These are phyloP conservation scores for Cotesia typhae DNA, from an alignment of 1,140 invertebrate species.

Conservation along the genomic window DNA sequence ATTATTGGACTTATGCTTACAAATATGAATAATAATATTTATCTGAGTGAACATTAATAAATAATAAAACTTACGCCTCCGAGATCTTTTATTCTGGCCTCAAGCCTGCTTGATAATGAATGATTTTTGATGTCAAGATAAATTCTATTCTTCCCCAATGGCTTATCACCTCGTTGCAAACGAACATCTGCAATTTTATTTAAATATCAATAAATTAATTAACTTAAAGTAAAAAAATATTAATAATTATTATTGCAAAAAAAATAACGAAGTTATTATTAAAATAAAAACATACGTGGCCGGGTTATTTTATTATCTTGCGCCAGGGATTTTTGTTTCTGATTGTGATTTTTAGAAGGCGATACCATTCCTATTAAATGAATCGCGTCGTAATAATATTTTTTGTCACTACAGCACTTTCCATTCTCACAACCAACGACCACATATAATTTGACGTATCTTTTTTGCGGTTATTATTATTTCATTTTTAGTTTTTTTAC, in stretches of 20 bases:
- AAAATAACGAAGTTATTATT: constrained; percentile 1
- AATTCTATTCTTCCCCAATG: constrained; percentile 71
- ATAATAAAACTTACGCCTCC: constrained; percentile 69
- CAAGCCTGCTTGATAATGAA: constrained; percentile 69
- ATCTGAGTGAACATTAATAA: constrained; percentile 1
- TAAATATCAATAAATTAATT: neutral
- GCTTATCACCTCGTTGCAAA: constrained; percentile 63
- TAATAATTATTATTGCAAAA: constrained; percentile 11
- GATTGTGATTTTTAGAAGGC: constrained; percentile 59
- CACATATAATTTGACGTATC: constrained; percentile 1
- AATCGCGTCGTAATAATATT: constrained; percentile 47
- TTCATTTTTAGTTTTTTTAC: neutral
- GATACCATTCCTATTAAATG: constrained; percentile 64
- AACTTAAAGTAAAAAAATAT: neutral
- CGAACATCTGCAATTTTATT: constrained; percentile 46
- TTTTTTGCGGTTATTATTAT: neutral
- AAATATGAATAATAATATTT: neutral
- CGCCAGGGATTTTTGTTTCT: constrained; percentile 50
- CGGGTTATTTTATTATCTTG: constrained; percentile 39
- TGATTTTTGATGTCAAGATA: constrained; percentile 77
- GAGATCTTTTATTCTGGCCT: constrained; percentile 72
- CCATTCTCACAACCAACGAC: constrained; percentile 35
- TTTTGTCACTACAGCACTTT: constrained; percentile 31
- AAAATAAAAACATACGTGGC: constrained; percentile 37
- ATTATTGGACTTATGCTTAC: neutral